These are phyloP conservation scores for Amiota mariae DNA, from an alignment of 2,888 invertebrate species.

Conservation along the genomic window DNA sequence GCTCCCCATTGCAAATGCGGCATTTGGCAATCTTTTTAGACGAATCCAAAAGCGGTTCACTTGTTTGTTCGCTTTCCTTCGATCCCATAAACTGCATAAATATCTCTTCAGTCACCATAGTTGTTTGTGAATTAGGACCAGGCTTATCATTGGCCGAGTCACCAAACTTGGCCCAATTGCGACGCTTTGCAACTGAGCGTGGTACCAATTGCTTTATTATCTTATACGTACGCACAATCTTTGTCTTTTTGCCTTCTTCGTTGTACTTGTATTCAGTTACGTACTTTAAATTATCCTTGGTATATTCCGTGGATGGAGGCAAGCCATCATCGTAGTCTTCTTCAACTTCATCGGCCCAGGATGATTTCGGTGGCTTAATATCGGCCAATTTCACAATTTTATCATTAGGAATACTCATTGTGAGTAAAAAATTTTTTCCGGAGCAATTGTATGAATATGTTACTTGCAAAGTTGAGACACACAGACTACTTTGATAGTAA, in stretches of 20 bases:
- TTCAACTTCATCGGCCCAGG: slow-evolving; percentile 98
- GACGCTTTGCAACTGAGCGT: slow-evolving; percentile 92
- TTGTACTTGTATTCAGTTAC: slow-evolving; percentile 94
- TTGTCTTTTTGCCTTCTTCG: slow-evolving; percentile 91
- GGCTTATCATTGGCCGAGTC: slow-evolving; percentile 91
- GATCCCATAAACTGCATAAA: slow-evolving; percentile 93
- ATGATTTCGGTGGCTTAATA: slow-evolving; percentile 85
- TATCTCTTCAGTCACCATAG: slow-evolving; percentile 95
- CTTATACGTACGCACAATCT: slow-evolving; percentile 91
- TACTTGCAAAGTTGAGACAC: too few relatives aligned
- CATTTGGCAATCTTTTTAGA: slow-evolving; percentile 85
- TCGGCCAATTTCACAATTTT: slow-evolving; percentile 70
- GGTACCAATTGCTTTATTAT: slow-evolving; percentile 91
- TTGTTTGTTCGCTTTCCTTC: slow-evolving; percentile 90
- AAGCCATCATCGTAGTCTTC: slow-evolving; percentile 84
- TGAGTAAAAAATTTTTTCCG: too few relatives aligned
- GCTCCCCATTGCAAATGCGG: slow-evolving; percentile 93
- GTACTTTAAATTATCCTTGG: slow-evolving; percentile 90
- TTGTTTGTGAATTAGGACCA: slow-evolving; percentile 97
- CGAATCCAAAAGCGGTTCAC: slow-evolving; percentile 88
- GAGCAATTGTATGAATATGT: too few relatives aligned
- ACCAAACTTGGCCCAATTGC: slow-evolving; percentile 97
- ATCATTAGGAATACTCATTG: too few relatives aligned
- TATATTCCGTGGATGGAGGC: slow-evolving; percentile 84
- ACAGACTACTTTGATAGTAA: too few relatives aligned